Base-by-base conservation (phyloP, 2,113 vertebrate species). In the Malaclemys terrapin region DNA sequence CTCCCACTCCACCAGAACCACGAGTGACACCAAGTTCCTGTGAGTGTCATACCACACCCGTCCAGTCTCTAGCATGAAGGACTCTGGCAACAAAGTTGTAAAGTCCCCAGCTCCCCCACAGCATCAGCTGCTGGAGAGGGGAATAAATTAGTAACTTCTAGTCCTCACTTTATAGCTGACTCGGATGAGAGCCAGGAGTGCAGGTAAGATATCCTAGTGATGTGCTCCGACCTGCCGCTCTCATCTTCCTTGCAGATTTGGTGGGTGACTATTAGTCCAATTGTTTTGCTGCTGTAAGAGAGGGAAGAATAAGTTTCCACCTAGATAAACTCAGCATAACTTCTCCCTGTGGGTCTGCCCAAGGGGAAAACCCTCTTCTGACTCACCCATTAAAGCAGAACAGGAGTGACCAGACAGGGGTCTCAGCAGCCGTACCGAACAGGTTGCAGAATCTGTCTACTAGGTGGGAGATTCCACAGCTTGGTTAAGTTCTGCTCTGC, bases 401-500 rank as follows among this genome's bases (percentile, higher is more conserved):
- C 24, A 57, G 25, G 24, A 57, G 56, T 57, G 25, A 42, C 89
- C 85, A 94, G 59, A 47, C 45, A 84, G 84, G 52, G 78, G 79
- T 50, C 80, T 91, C 81, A 47, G 82, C 22, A 90, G 69, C 75
- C 82, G 69, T 82, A 84, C 89, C 8, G 52, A 0, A 0, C 42
- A 87, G 91, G 81, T 25, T 84, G 84, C 80, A 52, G 89, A 52
- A 53, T 93, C 80, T 91, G 89, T 79, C 87, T 85, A 94, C 76
- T 17, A 91, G 90, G 79, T 35, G 7, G 82, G 89, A 87, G 75
- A 82, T 82, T 75, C 86, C 80, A 50, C 88, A 14, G 11, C 88
- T 38, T 0, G 13, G 38, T 56, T 94, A 59, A 45, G 59, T 78
- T 88, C 78, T 38, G 0, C 45, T 86, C 7, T 85, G 24, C 56